These are phyloP conservation scores for Merops nubicus DNA, from an alignment of 2,113 vertebrate species.

Conservation along the genomic window DNA sequence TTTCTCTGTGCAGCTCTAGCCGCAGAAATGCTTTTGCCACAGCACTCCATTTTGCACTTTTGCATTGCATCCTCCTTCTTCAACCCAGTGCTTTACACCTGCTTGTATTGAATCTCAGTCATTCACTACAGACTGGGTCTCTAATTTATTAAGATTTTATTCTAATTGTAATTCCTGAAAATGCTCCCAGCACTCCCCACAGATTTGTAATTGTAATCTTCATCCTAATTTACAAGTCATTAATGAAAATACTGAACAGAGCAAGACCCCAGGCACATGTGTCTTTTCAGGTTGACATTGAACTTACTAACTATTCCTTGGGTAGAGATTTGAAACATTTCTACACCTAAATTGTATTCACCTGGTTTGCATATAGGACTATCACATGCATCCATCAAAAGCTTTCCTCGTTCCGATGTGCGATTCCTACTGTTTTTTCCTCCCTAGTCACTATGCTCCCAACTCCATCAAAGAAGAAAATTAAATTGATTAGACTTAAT, in stretches of 20 bases:
- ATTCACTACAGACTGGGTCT: neutral
- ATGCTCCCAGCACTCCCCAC: neutral
- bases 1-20: neutral
- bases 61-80: neutral
- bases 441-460: neutral
- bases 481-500: constrained; percentile 47
- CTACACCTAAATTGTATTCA: neutral
- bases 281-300: neutral
- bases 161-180: constrained; percentile 38
- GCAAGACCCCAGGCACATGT: constrained; percentile 18
- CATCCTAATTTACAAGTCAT: constrained; percentile 46
- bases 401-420: constrained; percentile 23
- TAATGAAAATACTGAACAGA: neutral
- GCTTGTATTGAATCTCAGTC: neutral
- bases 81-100: neutral
- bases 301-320: neutral
- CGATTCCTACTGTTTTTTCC: neutral
- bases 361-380: constrained; percentile 24
- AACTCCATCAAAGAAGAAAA: neutral
- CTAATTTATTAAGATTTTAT: constrained; percentile 54
- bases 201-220: constrained; percentile 60
- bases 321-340: neutral
- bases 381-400: constrained; percentile 18
- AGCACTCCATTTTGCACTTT: neutral
- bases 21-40: neutral